Conservation (phyloP, 2,113 vertebrate genomes). For the Scomber japonicus region DNA sequence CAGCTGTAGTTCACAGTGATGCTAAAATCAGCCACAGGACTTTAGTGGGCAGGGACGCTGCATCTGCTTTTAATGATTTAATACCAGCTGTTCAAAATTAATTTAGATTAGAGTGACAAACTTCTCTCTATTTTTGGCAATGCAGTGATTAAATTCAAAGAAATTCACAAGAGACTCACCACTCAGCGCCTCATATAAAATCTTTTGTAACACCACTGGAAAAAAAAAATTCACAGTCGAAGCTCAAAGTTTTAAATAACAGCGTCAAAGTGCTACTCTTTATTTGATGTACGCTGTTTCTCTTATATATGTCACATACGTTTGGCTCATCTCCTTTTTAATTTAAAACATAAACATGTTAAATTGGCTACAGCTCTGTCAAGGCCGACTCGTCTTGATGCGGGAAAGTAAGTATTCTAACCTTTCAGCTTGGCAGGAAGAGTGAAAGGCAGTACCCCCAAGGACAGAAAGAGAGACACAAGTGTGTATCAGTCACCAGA, state of each 20-base stretch:
- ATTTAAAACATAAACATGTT: slow-evolving; percentile 50
- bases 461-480: slow-evolving; percentile 78
- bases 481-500: slow-evolving; percentile 78
- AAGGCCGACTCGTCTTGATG: slow-evolving; percentile 45
- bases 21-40: slow-evolving; percentile 39
- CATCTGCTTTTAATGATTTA: slow-evolving; percentile 44
- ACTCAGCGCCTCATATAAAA: neutral
- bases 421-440: slow-evolving; percentile 71
- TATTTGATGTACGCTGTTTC: neutral
- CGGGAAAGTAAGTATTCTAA: slow-evolving; percentile 70
- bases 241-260: neutral
- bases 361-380: slow-evolving; percentile 34
- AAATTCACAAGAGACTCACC: neutral
- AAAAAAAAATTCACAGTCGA: neutral
- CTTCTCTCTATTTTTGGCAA: slow-evolving; percentile 1
- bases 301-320: neutral
- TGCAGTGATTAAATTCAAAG: neutral
- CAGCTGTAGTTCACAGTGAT: slow-evolving; percentile 30
- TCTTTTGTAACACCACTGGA: neutral
- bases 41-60: slow-evolving; percentile 17
- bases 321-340: neutral
- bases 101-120: slow-evolving; percentile 5
- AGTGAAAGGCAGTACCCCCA: slow-evolving; percentile 70
- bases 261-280: neutral
- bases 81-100: slow-evolving; percentile 42